Conservation (phyloP, 2,113 vertebrate species). For the Lota lota region DNA sequence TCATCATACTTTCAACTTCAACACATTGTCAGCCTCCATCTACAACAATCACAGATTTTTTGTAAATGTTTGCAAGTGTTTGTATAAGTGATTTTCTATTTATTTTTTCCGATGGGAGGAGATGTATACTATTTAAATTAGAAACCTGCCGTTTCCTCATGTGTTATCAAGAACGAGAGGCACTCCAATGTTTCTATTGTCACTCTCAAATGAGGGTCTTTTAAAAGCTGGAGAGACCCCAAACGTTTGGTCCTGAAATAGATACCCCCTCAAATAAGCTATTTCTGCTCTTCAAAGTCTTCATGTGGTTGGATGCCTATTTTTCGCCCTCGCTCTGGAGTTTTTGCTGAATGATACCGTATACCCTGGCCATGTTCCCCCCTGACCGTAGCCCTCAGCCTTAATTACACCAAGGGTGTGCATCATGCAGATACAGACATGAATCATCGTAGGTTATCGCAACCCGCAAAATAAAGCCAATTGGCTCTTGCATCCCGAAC, state of each 20-base stretch:
- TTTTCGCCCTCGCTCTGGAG: slow-evolving; percentile 65
- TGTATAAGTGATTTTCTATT: too few relatives aligned
- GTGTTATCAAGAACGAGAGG: neutral
- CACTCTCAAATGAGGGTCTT: slow-evolving; percentile 58
- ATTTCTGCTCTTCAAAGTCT: slow-evolving; percentile 57
- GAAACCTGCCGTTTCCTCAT: neutral
- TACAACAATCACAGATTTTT: too few relatives aligned
- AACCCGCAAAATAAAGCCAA: slow-evolving; percentile 62
- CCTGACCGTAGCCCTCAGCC: slow-evolving; percentile 50
- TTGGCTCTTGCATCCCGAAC: slow-evolving; percentile 22
- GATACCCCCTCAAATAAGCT: slow-evolving; percentile 67
- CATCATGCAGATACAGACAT: slow-evolving; percentile 65
- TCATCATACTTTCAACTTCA: too few relatives aligned
- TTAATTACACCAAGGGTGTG: slow-evolving; percentile 68
- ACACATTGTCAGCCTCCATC: too few relatives aligned
- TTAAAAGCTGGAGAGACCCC: slow-evolving; percentile 62
- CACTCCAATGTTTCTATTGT: slow-evolving; percentile 14
- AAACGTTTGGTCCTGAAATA: slow-evolving; percentile 56
- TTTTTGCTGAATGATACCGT: slow-evolving; percentile 62
- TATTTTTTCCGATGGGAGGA: too few relatives aligned
- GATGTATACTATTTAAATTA: neutral
- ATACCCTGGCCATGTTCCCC: slow-evolving; percentile 33
- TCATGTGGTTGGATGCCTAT: slow-evolving; percentile 71
- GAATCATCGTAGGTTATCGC: slow-evolving; percentile 65
- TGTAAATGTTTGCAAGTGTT: too few relatives aligned